Evolutionary conservation across 2,113 vertebrate species (phyloP).

Genomic region (Oryzias melastigma): DNA sequence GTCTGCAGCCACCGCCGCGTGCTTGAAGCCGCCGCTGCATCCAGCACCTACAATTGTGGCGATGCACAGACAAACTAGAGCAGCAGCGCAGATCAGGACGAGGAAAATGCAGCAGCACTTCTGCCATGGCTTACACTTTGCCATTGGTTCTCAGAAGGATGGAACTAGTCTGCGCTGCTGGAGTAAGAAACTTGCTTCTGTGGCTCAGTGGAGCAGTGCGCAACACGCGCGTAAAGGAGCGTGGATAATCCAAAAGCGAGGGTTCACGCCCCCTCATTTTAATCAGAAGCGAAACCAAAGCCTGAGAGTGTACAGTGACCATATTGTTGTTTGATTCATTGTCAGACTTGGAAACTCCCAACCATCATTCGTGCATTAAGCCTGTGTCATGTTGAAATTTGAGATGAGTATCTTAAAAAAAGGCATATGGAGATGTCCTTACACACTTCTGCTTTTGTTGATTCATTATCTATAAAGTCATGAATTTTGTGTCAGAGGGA

Average conservation of each 20-base stretch:
- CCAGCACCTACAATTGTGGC: not conserved
- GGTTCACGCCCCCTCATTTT: slow-evolving; percentile 8
- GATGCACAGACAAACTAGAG: slow-evolving; percentile 43
- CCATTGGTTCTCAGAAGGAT: slow-evolving; percentile 28
- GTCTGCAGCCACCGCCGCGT: slow-evolving; percentile 66
- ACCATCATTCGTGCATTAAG: no score
- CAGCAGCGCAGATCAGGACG: slow-evolving; percentile 2
- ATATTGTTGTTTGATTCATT: no score
- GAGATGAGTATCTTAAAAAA: not conserved
- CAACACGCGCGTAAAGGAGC: not conserved
- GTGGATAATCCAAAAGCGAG: slow-evolving; percentile 1
- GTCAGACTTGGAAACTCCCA: no score
- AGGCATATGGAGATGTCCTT: no score
- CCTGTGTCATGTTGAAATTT: not conserved
- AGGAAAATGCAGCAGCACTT: slow-evolving; percentile 25
- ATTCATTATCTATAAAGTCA: not conserved
- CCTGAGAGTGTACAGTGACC: no score
- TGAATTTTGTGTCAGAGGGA: slow-evolving; percentile 24
- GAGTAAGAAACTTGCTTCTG: not conserved
- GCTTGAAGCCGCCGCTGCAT: slow-evolving; percentile 45
- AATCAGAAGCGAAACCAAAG: slow-evolving; percentile 5
- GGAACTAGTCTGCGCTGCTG: not conserved
- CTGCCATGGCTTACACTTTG: slow-evolving; percentile 30
- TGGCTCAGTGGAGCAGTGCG: slow-evolving; percentile 1
- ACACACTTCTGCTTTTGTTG: no score